Conservation (phyloP, 2,797 vertebrate genomes). For the Sebastes aleutianus region DNA sequence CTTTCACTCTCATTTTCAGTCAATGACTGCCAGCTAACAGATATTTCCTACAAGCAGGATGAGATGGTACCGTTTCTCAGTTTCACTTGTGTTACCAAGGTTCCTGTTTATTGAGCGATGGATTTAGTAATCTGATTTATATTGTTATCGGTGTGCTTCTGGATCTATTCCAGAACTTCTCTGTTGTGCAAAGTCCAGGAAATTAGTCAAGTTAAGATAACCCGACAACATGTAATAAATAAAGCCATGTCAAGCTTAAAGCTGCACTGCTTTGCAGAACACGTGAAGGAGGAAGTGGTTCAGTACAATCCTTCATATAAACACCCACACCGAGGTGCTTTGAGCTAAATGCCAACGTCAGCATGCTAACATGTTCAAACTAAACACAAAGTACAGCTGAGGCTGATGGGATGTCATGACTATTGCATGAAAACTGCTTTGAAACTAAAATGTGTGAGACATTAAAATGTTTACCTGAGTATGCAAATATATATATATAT, state of each 20-base stretch:
- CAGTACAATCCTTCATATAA: accelerated
- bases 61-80: background rate
- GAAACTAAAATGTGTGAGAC: too few relatives aligned
- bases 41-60: background rate
- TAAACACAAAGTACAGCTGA: too few relatives aligned
- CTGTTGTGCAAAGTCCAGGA: background rate
- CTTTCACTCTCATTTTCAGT: background rate
- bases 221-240: background rate
- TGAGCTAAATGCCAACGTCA: too few relatives aligned
- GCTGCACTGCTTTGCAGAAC: background rate
- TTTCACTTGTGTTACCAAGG: background rate
- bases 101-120: background rate
- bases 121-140: background rate
- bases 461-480: too few relatives aligned
- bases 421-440: too few relatives aligned
- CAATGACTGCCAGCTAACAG: background rate
- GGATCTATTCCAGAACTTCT: background rate
- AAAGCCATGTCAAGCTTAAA: background rate
- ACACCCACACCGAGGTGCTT: too few relatives aligned
- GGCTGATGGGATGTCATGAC: too few relatives aligned
- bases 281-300: slow-evolving; percentile 24
- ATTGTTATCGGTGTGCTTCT: background rate
- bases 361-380: too few relatives aligned
- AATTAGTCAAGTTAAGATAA: background rate
- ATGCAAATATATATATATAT: too few relatives aligned